These are phyloP conservation scores for Pagrus major DNA, from an alignment of 2,113 vertebrate genomes.

Conservation along the genomic window DNA sequence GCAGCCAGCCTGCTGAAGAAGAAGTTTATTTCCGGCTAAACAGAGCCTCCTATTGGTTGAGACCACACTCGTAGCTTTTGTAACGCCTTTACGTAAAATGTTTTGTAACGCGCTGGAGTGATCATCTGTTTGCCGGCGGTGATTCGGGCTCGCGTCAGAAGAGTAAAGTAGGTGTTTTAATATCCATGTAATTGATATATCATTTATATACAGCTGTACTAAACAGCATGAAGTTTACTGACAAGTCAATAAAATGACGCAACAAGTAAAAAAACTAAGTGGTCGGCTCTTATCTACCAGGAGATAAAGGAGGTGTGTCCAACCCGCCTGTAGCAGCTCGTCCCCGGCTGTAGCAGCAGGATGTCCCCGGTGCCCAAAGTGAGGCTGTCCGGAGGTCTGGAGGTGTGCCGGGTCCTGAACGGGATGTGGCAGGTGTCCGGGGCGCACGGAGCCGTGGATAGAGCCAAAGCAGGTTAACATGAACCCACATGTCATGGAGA, in stretches of 20 bases:
- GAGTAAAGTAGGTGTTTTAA: neutral
- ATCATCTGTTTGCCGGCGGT: neutral
- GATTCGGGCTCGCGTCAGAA: neutral
- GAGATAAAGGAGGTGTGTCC: too few relatives aligned
- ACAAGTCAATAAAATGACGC: neutral
- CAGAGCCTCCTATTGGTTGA: constrained; percentile 18
- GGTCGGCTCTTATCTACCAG: neutral
- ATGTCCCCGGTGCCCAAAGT: constrained; percentile 66
- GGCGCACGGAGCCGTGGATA: constrained; percentile 58
- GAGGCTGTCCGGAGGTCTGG: constrained; percentile 59
- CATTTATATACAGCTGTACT: neutral
- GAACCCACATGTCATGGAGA: fast-evolving
- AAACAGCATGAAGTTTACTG: neutral
- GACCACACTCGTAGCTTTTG: neutral
- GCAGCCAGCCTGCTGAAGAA: neutral
- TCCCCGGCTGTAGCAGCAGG: neutral
- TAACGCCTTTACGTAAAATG: neutral
- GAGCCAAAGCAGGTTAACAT: constrained; percentile 45
- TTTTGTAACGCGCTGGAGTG: constrained; percentile 26
- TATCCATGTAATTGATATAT: neutral
- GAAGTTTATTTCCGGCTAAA: constrained; percentile 18
- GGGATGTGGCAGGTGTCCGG: constrained; percentile 76
- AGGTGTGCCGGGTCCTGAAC: constrained; percentile 67
- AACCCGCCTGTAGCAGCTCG: neutral
- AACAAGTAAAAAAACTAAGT: neutral